Percentiles rank a stretch among this genome's conserved stretches.
Conservation (phyloP, 2,888 invertebrate species). For the Chesias legatella region DNA sequence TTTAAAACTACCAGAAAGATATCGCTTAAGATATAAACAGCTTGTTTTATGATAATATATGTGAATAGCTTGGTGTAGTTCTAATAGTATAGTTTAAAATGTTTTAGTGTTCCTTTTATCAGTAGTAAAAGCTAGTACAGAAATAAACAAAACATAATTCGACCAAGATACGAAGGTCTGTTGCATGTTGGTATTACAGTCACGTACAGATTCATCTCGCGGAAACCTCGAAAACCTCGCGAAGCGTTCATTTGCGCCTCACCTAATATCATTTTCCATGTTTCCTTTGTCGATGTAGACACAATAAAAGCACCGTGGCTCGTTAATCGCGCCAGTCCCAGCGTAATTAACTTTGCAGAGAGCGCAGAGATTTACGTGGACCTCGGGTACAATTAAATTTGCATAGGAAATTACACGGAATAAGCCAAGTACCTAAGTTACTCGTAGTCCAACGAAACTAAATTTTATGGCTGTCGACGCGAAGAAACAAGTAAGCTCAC, state of each 20-base stretch:
- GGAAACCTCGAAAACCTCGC: conserved; percentile 1
- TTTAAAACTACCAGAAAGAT: no score
- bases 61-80: no score
- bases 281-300: conserved; percentile 68
- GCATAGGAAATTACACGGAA: conserved; percentile 78
- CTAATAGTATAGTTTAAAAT: no score
- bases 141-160: no score
- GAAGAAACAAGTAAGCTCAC: conserved; percentile 31
- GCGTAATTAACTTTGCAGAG: conserved; percentile 77
- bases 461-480: conserved; percentile 58
- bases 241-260: conserved; percentile 35
- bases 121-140: no score
- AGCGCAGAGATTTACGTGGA: conserved; percentile 75
- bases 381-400: conserved; percentile 78
- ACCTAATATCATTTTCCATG: conserved; percentile 54
- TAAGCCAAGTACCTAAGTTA: conserved; percentile 66
- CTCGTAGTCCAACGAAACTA: conserved; percentile 50
- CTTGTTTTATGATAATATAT: no score
- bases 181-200: conserved; percentile 3
- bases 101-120: no score
- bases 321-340: conserved; percentile 69
- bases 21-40: no score
- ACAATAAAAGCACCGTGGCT: conserved; percentile 67
- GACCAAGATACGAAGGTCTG: no score
- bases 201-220: conserved; percentile 3